These are phyloP conservation scores for Dipodomys stephensi DNA, from an alignment of 2,113 vertebrate species.

Conservation along the genomic window DNA sequence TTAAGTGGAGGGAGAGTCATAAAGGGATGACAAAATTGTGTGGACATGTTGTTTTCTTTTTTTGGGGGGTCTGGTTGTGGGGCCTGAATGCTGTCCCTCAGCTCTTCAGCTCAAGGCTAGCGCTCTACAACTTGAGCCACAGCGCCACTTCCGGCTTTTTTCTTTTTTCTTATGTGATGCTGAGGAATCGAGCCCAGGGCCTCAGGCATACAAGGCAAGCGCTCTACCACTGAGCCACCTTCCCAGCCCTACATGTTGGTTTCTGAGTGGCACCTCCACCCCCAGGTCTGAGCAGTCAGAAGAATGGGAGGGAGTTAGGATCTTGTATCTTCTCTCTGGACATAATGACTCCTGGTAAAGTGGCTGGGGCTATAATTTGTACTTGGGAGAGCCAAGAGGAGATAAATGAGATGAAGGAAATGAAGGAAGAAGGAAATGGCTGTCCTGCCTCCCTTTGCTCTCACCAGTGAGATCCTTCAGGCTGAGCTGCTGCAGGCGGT, in stretches of 20 bases:
- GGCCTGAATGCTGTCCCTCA: too few species aligned
- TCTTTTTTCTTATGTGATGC: too few species aligned
- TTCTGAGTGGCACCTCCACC: neutral
- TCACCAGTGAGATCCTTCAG: conserved; percentile 87
- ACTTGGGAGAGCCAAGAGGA: neutral
- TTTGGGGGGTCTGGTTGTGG: too few species aligned
- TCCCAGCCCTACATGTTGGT: neutral
- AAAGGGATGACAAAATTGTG: neutral
- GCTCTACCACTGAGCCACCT: too few species aligned
- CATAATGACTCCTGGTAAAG: neutral
- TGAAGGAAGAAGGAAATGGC: neutral
- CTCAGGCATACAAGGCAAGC: too few species aligned
- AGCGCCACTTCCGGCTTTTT: too few species aligned
- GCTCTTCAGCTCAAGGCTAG: too few species aligned
- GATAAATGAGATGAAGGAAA: neutral
- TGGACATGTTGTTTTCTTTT: too few species aligned
- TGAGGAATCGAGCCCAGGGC: too few species aligned
- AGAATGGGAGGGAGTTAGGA: neutral
- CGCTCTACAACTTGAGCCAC: too few species aligned
- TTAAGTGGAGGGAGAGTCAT: conserved; percentile 7
- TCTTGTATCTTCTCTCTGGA: neutral
- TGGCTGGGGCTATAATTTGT: neutral
- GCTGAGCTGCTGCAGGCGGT: conserved; percentile 87
- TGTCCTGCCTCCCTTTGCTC: neutral
- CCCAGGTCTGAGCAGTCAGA: neutral